phyloP scores from a whole-genome alignment of 2,797 vertebrate species.

The Phrynocephalus forsythii region DNA sequence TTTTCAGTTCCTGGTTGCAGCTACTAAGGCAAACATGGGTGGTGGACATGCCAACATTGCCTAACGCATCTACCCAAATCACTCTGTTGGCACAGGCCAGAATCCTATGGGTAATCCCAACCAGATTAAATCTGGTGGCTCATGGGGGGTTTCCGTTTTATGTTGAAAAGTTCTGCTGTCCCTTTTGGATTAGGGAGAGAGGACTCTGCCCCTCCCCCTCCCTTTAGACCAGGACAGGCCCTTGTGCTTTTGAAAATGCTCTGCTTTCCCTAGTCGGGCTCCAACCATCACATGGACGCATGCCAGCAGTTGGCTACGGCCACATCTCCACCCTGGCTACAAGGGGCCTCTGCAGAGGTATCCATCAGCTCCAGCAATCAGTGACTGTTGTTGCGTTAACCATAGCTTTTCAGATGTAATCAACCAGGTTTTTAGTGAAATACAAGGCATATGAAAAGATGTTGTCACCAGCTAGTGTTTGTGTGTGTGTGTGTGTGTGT shows the following conservation, averaged over 20 bases:
- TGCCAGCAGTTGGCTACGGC: neutral
- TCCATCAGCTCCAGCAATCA: neutral
- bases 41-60: neutral
- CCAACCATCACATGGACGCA: neutral
- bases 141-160: too few species aligned
- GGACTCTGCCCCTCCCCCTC: neutral
- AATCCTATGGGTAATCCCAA: too few species aligned
- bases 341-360: neutral
- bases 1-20: neutral
- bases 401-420: neutral
- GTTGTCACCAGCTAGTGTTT: conserved; percentile 31
- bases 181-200: neutral
- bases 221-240: neutral
- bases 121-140: too few species aligned
- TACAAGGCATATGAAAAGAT: conserved; percentile 26
- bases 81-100: neutral
- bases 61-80: neutral
- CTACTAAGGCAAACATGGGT: neutral
- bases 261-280: neutral
- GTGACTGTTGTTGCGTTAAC: neutral
- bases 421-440: neutral
- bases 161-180: neutral
- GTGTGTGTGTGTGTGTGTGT: conserved; percentile 1
- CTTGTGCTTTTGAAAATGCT: neutral
- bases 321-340: neutral